Evolutionary conservation across 2,113 vertebrate species (phyloP).

Genomic region (Podilymbus podiceps): DNA sequence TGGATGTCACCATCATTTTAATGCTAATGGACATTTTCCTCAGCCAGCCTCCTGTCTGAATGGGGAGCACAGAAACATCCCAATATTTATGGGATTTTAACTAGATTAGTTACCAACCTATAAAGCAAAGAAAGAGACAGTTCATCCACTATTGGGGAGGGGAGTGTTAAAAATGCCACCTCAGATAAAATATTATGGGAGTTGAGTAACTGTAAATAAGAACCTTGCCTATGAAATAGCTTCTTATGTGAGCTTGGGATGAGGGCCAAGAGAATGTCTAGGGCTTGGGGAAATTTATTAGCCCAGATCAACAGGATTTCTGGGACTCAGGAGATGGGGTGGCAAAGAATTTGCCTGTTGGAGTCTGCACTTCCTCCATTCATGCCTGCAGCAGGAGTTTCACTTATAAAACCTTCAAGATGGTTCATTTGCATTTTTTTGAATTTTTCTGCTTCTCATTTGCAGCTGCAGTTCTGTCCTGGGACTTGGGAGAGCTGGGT

Average conservation of each 20-base stretch:
- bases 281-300: constrained; percentile 68
- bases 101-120: constrained; percentile 65
- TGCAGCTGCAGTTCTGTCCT: background rate
- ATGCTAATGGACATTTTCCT: constrained; percentile 57
- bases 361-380: constrained; percentile 48
- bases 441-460: constrained; percentile 32
- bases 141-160: constrained; percentile 60
- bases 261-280: constrained; percentile 67
- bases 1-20: constrained; percentile 60
- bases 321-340: constrained; percentile 57
- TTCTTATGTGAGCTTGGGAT: constrained; percentile 74
- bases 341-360: constrained; percentile 66
- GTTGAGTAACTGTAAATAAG: constrained; percentile 70
- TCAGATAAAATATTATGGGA: constrained; percentile 71
- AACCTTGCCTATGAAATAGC: constrained; percentile 63
- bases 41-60: constrained; percentile 38
- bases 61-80: constrained; percentile 61
- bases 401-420: constrained; percentile 2
- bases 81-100: constrained; percentile 65
- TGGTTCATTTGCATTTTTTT: constrained; percentile 33
- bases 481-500: background rate
- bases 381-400: constrained; percentile 35
- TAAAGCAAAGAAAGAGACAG: constrained; percentile 71
- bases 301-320: constrained; percentile 64
- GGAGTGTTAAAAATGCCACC: constrained; percentile 72